Conservation (phyloP, 1,140 invertebrate species). For the Bathynomus jamesi region DNA sequence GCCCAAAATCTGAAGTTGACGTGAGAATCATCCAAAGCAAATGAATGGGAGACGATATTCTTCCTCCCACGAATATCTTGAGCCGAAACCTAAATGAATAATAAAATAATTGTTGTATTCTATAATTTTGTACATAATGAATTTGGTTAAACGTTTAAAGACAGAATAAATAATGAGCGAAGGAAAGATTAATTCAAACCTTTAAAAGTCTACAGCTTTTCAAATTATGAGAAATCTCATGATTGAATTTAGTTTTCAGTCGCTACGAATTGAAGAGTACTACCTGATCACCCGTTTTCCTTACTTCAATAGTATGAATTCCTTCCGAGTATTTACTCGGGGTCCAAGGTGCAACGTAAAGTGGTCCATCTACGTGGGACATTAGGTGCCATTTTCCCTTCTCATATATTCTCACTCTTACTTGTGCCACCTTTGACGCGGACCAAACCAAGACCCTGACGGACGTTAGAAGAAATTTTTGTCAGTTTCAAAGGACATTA, state of each 20-base stretch:
- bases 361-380: slow-evolving; percentile 52
- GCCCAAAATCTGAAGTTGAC: slow-evolving; percentile 58
- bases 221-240: too few relatives aligned
- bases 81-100: slow-evolving; percentile 50
- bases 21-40: slow-evolving; percentile 65
- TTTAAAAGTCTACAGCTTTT: too few relatives aligned
- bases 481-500: too few relatives aligned
- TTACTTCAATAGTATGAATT: slow-evolving; percentile 60
- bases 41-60: slow-evolving; percentile 56
- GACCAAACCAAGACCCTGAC: slow-evolving; percentile 44
- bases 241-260: too few relatives aligned
- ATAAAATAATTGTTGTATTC: too few relatives aligned
- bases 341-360: slow-evolving; percentile 66
- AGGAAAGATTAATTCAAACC: too few relatives aligned
- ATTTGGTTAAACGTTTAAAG: too few relatives aligned
- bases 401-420: slow-evolving; percentile 59
- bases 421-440: slow-evolving; percentile 52
- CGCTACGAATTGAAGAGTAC: too few relatives aligned
- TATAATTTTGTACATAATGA: too few relatives aligned
- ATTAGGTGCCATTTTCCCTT: slow-evolving; percentile 55
- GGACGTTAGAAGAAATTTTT: neutral
- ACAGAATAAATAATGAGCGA: too few relatives aligned
- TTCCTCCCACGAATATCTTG: slow-evolving; percentile 54
- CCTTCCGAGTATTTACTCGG: slow-evolving; percentile 56
- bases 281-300: too few relatives aligned